phyloP scores from a whole-genome alignment of 2,113 vertebrate species.

The Lota lota region DNA sequence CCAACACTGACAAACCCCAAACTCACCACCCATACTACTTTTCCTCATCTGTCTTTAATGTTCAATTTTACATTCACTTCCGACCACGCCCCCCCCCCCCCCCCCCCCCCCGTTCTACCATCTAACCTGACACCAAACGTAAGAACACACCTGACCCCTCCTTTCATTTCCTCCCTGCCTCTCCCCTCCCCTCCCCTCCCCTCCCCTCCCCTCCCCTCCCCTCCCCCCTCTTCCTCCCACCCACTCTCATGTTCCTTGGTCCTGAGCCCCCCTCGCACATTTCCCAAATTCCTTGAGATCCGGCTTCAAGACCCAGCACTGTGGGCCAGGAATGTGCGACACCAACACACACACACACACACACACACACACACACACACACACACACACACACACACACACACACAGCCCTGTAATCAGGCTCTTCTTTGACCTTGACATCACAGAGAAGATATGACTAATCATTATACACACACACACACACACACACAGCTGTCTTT shows the following conservation, averaged over 20 bases:
- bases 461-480: conserved; percentile 41
- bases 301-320: conserved; percentile 67
- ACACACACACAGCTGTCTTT: conserved; percentile 51
- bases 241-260: conserved; percentile 21
- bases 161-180: conserved; percentile 24
- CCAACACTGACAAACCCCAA: too few species aligned
- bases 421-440: conserved; percentile 71
- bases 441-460: conserved; percentile 66
- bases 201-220: conserved; percentile 18
- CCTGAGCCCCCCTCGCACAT: conserved; percentile 63
- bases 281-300: conserved; percentile 72
- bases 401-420: conserved; percentile 68
- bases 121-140: not conserved
- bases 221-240: conserved; percentile 25
- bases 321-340: conserved; percentile 68
- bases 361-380: conserved; percentile 18
- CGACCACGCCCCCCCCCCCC: not conserved
- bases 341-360: conserved; percentile 46
- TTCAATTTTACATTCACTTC: not conserved
- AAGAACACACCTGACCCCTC: not conserved
- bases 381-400: conserved; percentile 29
- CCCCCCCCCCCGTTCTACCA: not conserved
- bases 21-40: too few species aligned
- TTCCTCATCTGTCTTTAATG: too few species aligned
- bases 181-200: conserved; percentile 31